Base-by-base conservation (phyloP, 1,140 invertebrate genomes). In the Pseudobourletiella spinata region DNA sequence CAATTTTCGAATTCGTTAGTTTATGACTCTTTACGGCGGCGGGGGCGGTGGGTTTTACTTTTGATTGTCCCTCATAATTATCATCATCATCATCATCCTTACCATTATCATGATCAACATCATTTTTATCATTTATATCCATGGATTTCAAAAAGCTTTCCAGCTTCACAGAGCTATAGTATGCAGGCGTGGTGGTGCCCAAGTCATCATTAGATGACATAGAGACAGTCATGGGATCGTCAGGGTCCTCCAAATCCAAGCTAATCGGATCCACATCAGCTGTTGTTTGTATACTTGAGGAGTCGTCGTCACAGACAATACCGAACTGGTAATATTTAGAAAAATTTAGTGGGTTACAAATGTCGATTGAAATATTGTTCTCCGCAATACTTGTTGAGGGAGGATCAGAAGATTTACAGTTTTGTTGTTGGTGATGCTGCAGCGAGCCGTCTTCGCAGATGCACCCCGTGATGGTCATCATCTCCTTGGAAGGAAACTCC, bases 261-360 rank as follows among this genome's bases (percentile, higher is more conserved):
- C 42, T 39, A 28, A 18, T 24, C 32, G 30, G 32, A 51, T 57
- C 59, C 4, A 51, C 29, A 32, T 54, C 57, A 22, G 59, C 65
- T 35, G 46, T 57, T 29, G 51, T 51, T 35, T 61, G 54, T 39
- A 59, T 59, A 24, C 56, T 58, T 16, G 11, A 25, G 18, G 29
- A n/a, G 32, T 62, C 60, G 18, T 55, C 30, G 16, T 63, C 67
- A 35, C 61, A 61, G 29, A 66, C 64, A 29, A 69, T 61, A 26
- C 68, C 68, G 25, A 69, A 63, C 61, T 69, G 68, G 52, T 69
- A 69, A 46, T 69, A 69, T 26, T 66, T 69, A 16, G 64, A 24
- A 64, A 63, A 66, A 54, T 66, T 69, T 42, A 56, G 59, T 43
- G 68, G 64, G 51, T 66, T 65, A 46, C 62, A 69, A 50, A 56